Evolutionary conservation across 2,113 vertebrate genomes (phyloP), one percentile per base, ranked within the genome.

Genomic region (Macquaria ambigua): DNA sequence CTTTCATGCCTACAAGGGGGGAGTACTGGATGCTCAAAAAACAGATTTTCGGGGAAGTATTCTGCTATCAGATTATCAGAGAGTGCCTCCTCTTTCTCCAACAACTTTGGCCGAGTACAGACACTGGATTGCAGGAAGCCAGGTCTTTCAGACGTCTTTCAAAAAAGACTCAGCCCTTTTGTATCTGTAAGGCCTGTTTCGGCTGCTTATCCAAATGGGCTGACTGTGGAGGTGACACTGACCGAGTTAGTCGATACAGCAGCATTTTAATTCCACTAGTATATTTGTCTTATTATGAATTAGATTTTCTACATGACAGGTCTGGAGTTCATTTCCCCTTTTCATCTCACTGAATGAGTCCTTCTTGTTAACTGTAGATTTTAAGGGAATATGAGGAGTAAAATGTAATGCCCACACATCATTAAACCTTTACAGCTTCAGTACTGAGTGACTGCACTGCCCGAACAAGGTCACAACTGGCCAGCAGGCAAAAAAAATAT

Each of bases 391-490:
- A 20, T 25, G 23, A 37, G 8, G 34, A 52, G n/a, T 21, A 39
- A 12, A 46, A 2, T 55, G 53, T 48, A 20, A 37, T 20, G 21
- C 15, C 31, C 9, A 8, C 31, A 20, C 67, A 46, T 37, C 52
- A 46, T 53, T 68, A 76, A 59, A 74, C 21, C 55, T 41, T 64
- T 28, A 62, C 41, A 76, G 67, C 41, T 23, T 43, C 46, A 53
- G 63, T 21, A 18, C 8, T 9, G 58, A 73, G 52, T 37, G 37
- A 68, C 64, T 37, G 63, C 23, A 7, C 50, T 14, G 39, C 18
- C 31, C 0, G 37, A 78, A 18, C 6, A 66, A 87, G 72, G 73
- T 74, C 43, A 12, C 74, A 61, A 41, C 58, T 43, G 69, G 43
- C 73, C 56, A 20, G 58, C 58, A 6, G 31, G 66, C 1, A 0